phyloP scores from a whole-genome alignment of 1,140 invertebrate genomes.

The Argopecten irradians region DNA sequence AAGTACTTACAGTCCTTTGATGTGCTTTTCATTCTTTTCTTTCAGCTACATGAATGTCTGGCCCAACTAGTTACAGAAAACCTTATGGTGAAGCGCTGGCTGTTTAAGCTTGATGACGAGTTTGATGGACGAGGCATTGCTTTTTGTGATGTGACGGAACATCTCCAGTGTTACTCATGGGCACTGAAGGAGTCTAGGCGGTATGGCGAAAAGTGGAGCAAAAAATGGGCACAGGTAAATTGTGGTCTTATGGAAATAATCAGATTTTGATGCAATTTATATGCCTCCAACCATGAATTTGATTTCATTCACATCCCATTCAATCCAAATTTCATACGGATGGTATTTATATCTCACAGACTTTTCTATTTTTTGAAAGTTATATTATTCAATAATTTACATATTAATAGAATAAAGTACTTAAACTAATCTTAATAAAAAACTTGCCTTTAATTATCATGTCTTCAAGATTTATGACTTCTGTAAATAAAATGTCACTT shows the following conservation, averaged over 20 bases:
- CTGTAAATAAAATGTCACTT: no score
- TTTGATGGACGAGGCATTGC: conserved; percentile 76
- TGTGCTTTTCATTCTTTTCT: conserved; percentile 35
- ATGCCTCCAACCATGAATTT: no score
- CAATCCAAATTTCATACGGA: no score
- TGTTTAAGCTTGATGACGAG: conserved; percentile 76
- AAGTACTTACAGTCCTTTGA: no score
- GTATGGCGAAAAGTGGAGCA: conserved; percentile 77
- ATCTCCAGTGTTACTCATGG: conserved; percentile 74
- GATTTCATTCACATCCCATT: no score
- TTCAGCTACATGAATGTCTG: conserved; percentile 75
- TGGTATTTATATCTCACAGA: no score
- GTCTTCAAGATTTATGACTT: no score
- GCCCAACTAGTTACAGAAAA: conserved; percentile 76
- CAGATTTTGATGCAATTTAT: background rate
- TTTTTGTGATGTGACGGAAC: conserved; percentile 71
- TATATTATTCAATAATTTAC: no score
- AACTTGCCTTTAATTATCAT: no score
- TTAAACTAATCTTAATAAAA: no score
- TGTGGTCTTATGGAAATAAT: background rate
- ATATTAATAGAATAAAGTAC: no score
- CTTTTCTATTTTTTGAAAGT: no score
- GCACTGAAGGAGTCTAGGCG: conserved; percentile 73
- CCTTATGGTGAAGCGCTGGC: conserved; percentile 73
- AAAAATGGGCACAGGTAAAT: conserved; percentile 77